Percentiles rank a stretch among this genome's conserved stretches.
Conservation (phyloP, 2,797 vertebrate genomes). For the Sebastiscus tertius region DNA sequence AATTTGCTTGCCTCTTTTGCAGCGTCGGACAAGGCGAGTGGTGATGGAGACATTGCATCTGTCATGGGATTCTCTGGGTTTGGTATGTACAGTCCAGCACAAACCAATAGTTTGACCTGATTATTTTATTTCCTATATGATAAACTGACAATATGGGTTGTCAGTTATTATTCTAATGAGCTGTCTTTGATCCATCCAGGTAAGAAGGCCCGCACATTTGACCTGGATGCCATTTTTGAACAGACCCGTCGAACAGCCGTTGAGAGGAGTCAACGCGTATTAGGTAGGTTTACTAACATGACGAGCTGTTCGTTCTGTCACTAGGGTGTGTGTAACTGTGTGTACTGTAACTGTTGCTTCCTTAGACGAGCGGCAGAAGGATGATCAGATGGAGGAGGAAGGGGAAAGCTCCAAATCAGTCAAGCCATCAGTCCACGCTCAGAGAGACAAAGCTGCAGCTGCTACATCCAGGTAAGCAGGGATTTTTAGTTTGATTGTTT, state of each 20-base stretch:
- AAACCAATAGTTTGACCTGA: not conserved
- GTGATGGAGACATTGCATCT: slow-evolving; percentile 78
- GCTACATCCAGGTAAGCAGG: slow-evolving; percentile 78
- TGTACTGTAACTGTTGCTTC: not conserved
- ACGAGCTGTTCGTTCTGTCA: not conserved
- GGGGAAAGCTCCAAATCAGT: slow-evolving; percentile 63
- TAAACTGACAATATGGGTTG: not conserved
- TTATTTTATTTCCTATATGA: not conserved
- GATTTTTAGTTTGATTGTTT: not conserved
- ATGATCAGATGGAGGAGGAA: slow-evolving; percentile 72
- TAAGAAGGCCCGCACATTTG: slow-evolving; percentile 97
- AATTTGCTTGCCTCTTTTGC: not conserved
- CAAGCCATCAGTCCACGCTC: slow-evolving; percentile 62
- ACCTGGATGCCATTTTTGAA: slow-evolving; percentile 96
- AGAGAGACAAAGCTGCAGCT: slow-evolving; percentile 41
- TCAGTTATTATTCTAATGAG: not conserved
- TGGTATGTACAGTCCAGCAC: slow-evolving; percentile 70
- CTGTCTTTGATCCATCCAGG: slow-evolving; percentile 74
- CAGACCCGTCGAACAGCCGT: slow-evolving; percentile 95
- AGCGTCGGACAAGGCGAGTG: slow-evolving; percentile 38
- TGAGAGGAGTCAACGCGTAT: slow-evolving; percentile 89
- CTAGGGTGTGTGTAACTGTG: not conserved
- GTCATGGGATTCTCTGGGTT: slow-evolving; percentile 87
- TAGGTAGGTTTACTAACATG: slow-evolving; percentile 80
- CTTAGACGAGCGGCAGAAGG: slow-evolving; percentile 79